Conservation (phyloP, 2,113 vertebrate species). For the Muntiacus reevesi region DNA sequence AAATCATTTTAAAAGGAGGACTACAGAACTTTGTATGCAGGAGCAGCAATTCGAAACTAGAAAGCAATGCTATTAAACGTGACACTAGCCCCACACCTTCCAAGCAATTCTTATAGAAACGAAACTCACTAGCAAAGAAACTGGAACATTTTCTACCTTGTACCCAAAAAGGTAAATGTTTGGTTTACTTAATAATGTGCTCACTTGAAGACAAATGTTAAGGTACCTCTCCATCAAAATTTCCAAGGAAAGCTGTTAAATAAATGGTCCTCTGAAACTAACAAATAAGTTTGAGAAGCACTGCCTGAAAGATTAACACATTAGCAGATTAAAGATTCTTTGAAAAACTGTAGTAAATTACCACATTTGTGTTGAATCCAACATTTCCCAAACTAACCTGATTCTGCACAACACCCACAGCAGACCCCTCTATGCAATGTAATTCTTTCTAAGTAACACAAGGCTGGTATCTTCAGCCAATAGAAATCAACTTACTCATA, state of each 20-base stretch:
- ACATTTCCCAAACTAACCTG: neutral
- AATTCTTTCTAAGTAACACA: neutral
- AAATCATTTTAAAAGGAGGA: neutral
- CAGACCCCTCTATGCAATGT: neutral
- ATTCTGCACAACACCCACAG: neutral
- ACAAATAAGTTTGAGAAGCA: neutral
- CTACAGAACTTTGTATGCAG: neutral
- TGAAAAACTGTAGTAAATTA: neutral
- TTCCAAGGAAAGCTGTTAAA: neutral
- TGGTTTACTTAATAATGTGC: neutral
- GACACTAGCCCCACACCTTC: neutral
- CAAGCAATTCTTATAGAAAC: neutral
- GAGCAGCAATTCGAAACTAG: neutral
- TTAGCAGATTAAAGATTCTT: neutral
- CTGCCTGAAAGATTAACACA: neutral
- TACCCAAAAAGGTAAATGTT: neutral
- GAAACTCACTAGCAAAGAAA: neutral
- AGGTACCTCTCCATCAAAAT: neutral
- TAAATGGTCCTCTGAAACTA: neutral
- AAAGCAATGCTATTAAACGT: neutral
- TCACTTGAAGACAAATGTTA: neutral
- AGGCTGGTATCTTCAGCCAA: neutral
- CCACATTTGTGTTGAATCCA: neutral
- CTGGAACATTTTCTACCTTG: neutral
- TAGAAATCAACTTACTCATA: conserved; percentile 91